A percentile compares a stretch with the other conserved stretches of the same genome.
Conservation (phyloP, 1,140 invertebrate genomes). For the Bombus difficillimus region DNA sequence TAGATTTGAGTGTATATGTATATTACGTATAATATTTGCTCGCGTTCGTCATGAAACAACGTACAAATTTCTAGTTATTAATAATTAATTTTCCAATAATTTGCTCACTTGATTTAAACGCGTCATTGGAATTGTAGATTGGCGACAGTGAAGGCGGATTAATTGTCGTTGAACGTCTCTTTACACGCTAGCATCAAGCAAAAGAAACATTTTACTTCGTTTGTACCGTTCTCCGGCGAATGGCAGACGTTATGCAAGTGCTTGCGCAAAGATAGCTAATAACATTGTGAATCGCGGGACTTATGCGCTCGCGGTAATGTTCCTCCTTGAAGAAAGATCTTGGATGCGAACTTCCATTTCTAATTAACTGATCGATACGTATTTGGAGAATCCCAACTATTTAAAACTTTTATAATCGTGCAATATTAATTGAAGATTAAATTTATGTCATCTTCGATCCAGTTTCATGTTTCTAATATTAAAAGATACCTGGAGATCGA, state of each 20-base stretch:
- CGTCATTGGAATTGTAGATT: too few species aligned
- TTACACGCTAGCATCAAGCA: neutral
- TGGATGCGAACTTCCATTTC: neutral
- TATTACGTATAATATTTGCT: too few species aligned
- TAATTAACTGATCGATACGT: neutral
- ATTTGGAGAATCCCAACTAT: neutral
- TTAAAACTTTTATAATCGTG: too few species aligned
- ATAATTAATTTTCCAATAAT: too few species aligned
- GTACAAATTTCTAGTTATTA: too few species aligned
- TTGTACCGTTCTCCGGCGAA: neutral
- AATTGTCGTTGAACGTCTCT: conserved; percentile 1
- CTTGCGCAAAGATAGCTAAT: conserved; percentile 26
- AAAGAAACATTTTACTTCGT: conserved; percentile 15
- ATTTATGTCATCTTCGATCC: neutral
- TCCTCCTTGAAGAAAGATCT: neutral
- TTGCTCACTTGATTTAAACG: too few species aligned
- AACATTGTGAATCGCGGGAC: conserved; percentile 3
- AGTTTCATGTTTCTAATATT: neutral
- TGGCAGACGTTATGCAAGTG: conserved; percentile 2
- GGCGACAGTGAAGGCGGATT: neutral
- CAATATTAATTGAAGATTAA: neutral
- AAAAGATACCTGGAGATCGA: neutral
- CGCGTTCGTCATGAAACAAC: too few species aligned
- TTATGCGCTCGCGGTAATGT: neutral
- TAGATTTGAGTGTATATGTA: too few species aligned